Evolutionary conservation across 2,888 invertebrate genomes (phyloP), one percentile per base, ranked within the genome.

Genomic region (Plemyria rubiginata): DNA sequence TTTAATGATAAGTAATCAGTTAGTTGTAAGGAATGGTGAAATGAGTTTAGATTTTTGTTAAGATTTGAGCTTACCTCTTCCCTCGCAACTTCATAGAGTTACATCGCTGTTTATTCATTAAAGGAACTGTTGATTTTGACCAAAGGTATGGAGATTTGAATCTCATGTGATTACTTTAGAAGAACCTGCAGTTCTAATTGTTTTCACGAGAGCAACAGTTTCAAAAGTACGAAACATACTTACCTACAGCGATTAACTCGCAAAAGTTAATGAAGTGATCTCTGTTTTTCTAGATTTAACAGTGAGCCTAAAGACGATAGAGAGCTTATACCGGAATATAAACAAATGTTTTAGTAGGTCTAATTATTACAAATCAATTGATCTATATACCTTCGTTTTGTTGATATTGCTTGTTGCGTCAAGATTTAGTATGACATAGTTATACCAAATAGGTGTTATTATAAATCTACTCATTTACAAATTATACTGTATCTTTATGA

Each of bases 381-480:
- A 81, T 86, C 83, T 91, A 91, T 91, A 91, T 91, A 91, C 90
- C 87, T 84, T 83, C 86, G 90, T 92, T 92, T 90, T 88, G 87
- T 90, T 90, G 76, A 84, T 75, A 82, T 86, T 85, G 91, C 92
- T 91, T 92, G 89, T 90, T 92, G 86, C 85, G 80, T 86, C 84
- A 84, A 82, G 79, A 79, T 80, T 81, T 75, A 75, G 77, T 85
- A 84, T 84, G 80, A 82, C 82, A 87, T 88, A 88, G 84, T 85
- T 86, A 82, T 85, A 84, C 29, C 50, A 78, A 75, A 78, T 77
- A 77, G 74, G 74, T 83, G 81, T 84, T 82, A 80, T 51, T 60
- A 73, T 67, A 36, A 62, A 58, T 53, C 58, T 62, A 71, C 65
- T 66, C 62, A 67, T 71, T 67, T 68, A 63, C 58, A 65, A 75